Evolutionary conservation across 2,113 vertebrate species (phyloP).

Genomic region (Prolemur simus): DNA sequence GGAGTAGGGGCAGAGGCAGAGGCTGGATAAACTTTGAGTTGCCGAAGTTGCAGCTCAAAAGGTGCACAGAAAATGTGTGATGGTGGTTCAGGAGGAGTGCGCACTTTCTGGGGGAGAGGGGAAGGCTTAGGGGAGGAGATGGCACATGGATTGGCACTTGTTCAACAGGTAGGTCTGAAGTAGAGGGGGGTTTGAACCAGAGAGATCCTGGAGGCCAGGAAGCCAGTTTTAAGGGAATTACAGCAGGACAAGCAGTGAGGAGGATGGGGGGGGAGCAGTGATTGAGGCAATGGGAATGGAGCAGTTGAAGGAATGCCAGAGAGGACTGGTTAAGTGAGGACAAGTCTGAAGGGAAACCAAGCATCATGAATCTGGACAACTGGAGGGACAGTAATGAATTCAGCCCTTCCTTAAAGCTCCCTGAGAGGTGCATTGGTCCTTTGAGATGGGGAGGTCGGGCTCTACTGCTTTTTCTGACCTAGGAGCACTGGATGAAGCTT

Average conservation of each 20-base stretch:
- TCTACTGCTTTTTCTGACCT: not conserved
- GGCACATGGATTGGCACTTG: not conserved
- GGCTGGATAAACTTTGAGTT: not conserved
- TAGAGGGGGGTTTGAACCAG: not conserved
- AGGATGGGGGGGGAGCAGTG: not conserved
- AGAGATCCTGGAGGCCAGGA: not conserved
- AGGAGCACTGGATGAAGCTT: not conserved
- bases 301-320: not conserved
- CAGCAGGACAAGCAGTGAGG: not conserved
- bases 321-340: not conserved
- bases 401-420: not conserved
- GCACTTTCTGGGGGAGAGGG: not conserved
- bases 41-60: too few species aligned
- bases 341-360: not conserved
- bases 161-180: not conserved
- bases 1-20: not conserved
- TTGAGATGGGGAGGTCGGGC: not conserved
- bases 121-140: not conserved
- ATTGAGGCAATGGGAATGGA: not conserved
- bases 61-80: not conserved
- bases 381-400: not conserved
- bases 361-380: not conserved
- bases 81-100: not conserved
- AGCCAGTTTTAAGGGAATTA: not conserved
- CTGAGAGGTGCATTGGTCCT: not conserved